phyloP scores from a whole-genome alignment of 2,888 invertebrate genomes.

The Flexamia atlantica region DNA sequence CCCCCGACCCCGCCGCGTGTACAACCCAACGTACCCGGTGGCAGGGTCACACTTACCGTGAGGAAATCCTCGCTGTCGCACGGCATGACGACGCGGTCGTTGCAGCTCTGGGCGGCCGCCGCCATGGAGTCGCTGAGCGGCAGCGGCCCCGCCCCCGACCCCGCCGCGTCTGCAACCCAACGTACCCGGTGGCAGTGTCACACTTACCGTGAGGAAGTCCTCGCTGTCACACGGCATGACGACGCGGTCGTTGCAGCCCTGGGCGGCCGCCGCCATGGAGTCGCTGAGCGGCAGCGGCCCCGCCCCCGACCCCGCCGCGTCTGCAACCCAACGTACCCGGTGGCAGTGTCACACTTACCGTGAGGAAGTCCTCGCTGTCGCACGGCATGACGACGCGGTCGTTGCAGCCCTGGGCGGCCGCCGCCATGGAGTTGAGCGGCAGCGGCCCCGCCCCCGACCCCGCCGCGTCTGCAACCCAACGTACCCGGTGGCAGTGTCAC shows the following conservation, averaged over 20 bases:
- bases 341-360: conserved; percentile 74
- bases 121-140: conserved; percentile 65
- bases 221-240: conserved; percentile 91
- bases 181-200: background rate
- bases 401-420: conserved; percentile 76
- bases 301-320: conserved; percentile 71
- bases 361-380: conserved; percentile 90
- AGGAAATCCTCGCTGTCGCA: conserved; percentile 92
- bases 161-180: conserved; percentile 69
- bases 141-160: conserved; percentile 70
- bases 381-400: conserved; percentile 90
- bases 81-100: conserved; percentile 87
- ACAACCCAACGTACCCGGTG: conserved; percentile 49
- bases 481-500: too few relatives aligned
- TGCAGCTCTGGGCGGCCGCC: conserved; percentile 76
- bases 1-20: conserved; percentile 71
- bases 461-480: too few relatives aligned
- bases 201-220: conserved; percentile 84
- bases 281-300: conserved; percentile 67
- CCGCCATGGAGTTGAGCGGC: conserved; percentile 65
- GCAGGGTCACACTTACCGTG: conserved; percentile 75
- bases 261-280: conserved; percentile 59
- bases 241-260: conserved; percentile 83
- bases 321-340: conserved; percentile 65
- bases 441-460: conserved; percentile 63